phyloP scores from a whole-genome alignment of 1,140 invertebrate genomes.

The Zaprionus africanus region DNA sequence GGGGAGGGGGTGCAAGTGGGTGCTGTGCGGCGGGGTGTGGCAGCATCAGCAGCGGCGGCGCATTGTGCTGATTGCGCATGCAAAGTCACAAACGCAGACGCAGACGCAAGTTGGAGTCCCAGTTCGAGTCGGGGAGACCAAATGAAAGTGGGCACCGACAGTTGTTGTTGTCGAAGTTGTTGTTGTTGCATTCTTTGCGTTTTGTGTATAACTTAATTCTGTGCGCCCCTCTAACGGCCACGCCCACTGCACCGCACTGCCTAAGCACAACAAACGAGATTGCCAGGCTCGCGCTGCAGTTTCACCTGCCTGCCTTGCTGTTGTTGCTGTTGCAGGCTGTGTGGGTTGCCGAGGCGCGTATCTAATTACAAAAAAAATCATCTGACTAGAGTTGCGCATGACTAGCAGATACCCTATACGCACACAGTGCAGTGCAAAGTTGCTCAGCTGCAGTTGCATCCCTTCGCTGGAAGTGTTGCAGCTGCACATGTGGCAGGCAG shows the following conservation, averaged over 20 bases:
- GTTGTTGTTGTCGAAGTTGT: neutral
- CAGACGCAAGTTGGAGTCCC: neutral
- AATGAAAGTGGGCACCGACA: slow-evolving; percentile 55
- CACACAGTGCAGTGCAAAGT: neutral
- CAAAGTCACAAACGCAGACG: slow-evolving; percentile 66
- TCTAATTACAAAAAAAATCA: slow-evolving; percentile 72
- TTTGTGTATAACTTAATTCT: slow-evolving; percentile 64
- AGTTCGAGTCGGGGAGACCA: slow-evolving; percentile 24
- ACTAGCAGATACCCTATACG: neutral
- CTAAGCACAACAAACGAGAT: slow-evolving; percentile 50
- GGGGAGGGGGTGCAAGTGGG: too few relatives aligned
- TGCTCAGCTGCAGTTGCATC: neutral
- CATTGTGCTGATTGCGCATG: slow-evolving; percentile 80
- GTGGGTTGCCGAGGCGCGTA: slow-evolving; percentile 61
- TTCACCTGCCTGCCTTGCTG: slow-evolving; percentile 36
- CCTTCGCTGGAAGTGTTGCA: neutral
- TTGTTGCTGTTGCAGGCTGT: slow-evolving; percentile 18
- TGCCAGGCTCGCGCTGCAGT: slow-evolving; percentile 27
- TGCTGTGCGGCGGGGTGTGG: slow-evolving; percentile 12
- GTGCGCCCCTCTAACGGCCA: slow-evolving; percentile 49
- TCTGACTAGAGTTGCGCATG: neutral
- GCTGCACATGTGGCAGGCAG: neutral
- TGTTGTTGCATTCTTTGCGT: slow-evolving; percentile 36
- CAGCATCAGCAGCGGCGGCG: slow-evolving; percentile 13
- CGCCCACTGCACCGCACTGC: slow-evolving; percentile 42